phyloP scores from a whole-genome alignment of 2,797 vertebrate species.

The Pygocentrus nattereri region DNA sequence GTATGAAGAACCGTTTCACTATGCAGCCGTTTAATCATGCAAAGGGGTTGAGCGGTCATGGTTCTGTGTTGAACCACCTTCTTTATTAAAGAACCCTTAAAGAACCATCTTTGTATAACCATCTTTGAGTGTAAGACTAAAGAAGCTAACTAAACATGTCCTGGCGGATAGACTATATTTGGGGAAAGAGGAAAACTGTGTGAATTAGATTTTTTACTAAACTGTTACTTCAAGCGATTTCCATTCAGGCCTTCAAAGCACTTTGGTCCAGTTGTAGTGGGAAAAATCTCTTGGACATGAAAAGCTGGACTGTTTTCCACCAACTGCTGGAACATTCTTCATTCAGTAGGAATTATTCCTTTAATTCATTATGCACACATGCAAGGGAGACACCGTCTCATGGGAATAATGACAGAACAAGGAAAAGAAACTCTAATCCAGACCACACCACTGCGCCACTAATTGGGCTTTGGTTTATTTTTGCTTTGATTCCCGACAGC shows the following conservation, averaged over 20 bases:
- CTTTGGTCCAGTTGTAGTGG: background rate
- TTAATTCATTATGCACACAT: conserved; percentile 1
- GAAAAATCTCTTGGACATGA: background rate
- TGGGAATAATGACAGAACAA: conserved; percentile 20
- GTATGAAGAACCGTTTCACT: no score
- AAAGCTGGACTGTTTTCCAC: background rate
- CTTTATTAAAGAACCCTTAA: no score
- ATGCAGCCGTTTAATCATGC: no score
- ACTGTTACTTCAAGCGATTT: no score
- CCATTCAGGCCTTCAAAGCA: background rate
- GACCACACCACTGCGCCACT: background rate
- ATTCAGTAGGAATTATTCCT: background rate
- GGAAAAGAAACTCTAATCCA: background rate
- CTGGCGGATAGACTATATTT: no score
- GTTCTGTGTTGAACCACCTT: no score
- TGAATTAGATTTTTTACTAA: no score
- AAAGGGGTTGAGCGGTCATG: no score
- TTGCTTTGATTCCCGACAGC: conserved; percentile 14
- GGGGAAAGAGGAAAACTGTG: no score
- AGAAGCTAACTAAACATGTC: no score
- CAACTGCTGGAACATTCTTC: background rate
- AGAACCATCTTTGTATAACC: no score
- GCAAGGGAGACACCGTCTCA: conserved; percentile 26
- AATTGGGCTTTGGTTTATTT: conserved; percentile 17
- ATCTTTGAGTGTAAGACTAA: no score